Percentiles rank a stretch among this genome's conserved stretches.
These are phyloP conservation scores for Sorex maritimensis DNA, from an alignment of 2,797 vertebrate species.

Conservation along the genomic window DNA sequence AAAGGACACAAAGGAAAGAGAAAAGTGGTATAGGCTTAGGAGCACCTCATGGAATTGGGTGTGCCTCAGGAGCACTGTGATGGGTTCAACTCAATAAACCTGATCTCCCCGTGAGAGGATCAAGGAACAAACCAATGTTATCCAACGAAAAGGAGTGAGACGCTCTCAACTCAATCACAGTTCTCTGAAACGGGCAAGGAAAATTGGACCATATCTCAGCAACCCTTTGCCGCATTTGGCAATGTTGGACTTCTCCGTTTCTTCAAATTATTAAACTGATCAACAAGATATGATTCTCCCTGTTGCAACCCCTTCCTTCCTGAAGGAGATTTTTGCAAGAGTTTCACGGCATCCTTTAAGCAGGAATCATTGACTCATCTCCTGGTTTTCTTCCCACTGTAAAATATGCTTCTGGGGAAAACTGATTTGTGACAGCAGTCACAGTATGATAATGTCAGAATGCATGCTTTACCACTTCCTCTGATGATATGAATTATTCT, in stretches of 20 bases:
- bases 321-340: background rate
- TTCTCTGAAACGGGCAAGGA: conserved; percentile 6
- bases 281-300: background rate
- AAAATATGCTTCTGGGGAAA: background rate
- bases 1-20: no score
- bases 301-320: background rate
- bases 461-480: background rate
- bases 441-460: background rate
- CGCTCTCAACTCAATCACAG: background rate
- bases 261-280: background rate
- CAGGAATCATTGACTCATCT: background rate
- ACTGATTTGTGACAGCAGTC: background rate
- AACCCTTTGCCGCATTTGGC: background rate
- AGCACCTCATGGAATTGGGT: no score
- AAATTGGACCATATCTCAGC: background rate
- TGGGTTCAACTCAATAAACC: no score
- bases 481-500: background rate
- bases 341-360: background rate
- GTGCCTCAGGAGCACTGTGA: no score
- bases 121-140: no score
- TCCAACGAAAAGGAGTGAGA: background rate
- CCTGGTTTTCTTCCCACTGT: background rate
- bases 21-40: no score
- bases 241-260: background rate
- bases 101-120: no score